Percentiles rank a stretch among this genome's conserved stretches.
phyloP scores from a whole-genome alignment of 1,140 invertebrate species.

The Euwallacea similis region DNA sequence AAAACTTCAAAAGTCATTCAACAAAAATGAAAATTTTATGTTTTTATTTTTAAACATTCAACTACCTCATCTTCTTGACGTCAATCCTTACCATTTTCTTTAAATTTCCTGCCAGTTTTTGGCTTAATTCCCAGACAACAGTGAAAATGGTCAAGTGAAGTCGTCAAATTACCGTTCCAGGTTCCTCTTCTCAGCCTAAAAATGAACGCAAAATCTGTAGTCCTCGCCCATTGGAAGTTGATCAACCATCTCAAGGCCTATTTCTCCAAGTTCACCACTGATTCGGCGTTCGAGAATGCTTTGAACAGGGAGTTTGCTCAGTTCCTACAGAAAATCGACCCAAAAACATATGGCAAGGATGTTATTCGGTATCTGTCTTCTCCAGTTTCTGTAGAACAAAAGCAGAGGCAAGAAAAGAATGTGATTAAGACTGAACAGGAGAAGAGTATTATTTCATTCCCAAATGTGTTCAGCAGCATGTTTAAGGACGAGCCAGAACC shows the following conservation, averaged over 20 bases:
- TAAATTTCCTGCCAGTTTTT: background rate
- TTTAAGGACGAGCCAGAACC: constrained; percentile 32
- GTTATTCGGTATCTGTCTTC: constrained; percentile 43
- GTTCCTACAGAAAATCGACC: constrained; percentile 56
- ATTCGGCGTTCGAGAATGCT: constrained; percentile 56
- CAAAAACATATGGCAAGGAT: constrained; percentile 49
- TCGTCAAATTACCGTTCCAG: constrained; percentile 9
- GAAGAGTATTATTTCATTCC: constrained; percentile 21
- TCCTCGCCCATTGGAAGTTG: constrained; percentile 58
- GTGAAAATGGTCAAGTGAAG: background rate
- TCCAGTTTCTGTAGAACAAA: constrained; percentile 10
- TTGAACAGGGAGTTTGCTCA: constrained; percentile 60
- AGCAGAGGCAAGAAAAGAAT: constrained; percentile 17
- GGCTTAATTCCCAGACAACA: background rate
- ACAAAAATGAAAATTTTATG: constrained; percentile 16
- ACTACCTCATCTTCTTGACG: background rate
- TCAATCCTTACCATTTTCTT: background rate
- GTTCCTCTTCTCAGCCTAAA: constrained; percentile 21
- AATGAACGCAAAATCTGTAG: constrained; percentile 52
- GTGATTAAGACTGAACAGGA: constrained; percentile 15
- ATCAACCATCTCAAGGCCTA: constrained; percentile 57
- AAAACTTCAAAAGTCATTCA: constrained; percentile 3
- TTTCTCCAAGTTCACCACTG: constrained; percentile 55
- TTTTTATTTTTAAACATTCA: constrained; percentile 6
- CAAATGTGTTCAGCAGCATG: constrained; percentile 33